Evolutionary conservation across 2,888 invertebrate species (phyloP).

Genomic region (Drepanosiphum platanoidis): DNA sequence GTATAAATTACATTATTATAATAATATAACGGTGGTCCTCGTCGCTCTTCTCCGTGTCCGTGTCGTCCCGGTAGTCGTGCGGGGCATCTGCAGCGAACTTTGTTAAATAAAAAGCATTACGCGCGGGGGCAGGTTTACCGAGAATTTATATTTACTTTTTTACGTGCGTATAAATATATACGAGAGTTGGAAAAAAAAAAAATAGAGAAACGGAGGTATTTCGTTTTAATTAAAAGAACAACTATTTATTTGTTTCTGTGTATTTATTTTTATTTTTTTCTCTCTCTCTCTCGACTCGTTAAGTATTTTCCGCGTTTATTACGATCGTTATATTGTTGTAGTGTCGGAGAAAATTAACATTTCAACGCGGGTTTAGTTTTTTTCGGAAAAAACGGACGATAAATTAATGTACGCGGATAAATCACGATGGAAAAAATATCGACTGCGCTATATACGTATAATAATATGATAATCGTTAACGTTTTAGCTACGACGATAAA

Average conservation of each 20-base stretch:
- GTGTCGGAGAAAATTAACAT: background rate
- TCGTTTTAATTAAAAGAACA: slow-evolving; percentile 18
- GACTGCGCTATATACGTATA: too few relatives aligned
- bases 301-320: background rate
- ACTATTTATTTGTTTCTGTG: slow-evolving; percentile 12
- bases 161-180: background rate
- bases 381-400: too few relatives aligned
- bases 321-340: background rate
- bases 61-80: background rate
- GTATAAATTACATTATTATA: slow-evolving; percentile 14
- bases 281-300: too few relatives aligned
- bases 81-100: background rate
- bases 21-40: background rate
- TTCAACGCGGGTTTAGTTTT: background rate
- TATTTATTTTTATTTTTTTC: slow-evolving; percentile 33
- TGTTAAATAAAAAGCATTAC: slow-evolving; percentile 14
- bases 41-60: background rate
- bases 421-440: too few relatives aligned
- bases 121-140: background rate
- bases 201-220: background rate
- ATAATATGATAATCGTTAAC: too few relatives aligned
- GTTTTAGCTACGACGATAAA: too few relatives aligned
- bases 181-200: too few relatives aligned
- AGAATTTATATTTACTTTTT: slow-evolving; percentile 14
- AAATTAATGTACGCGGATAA: too few relatives aligned